These are phyloP conservation scores for Malacoraja senta DNA, from an alignment of 2,797 vertebrate species.

Conservation along the genomic window DNA sequence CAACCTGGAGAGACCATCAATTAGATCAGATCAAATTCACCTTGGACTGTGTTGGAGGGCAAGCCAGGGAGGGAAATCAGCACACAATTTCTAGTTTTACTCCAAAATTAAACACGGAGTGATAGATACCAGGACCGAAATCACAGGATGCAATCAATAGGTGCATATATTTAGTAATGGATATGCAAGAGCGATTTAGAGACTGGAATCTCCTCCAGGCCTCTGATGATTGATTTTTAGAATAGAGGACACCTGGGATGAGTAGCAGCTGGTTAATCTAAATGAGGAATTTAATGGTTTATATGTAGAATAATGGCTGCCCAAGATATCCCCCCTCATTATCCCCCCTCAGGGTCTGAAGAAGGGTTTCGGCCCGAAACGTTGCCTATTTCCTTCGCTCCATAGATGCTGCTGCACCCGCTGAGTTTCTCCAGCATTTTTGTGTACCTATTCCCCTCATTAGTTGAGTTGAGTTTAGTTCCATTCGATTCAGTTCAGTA, in stretches of 20 bases:
- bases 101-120: background rate
- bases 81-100: background rate
- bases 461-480: no score
- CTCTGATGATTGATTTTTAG: background rate
- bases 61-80: background rate
- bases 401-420: no score
- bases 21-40: background rate
- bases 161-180: background rate
- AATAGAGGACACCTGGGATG: background rate
- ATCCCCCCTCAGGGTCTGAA: no score
- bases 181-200: background rate
- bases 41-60: background rate
- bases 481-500: no score
- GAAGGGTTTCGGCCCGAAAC: no score
- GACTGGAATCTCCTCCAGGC: background rate
- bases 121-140: background rate
- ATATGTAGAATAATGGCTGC: no score
- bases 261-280: background rate
- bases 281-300: background rate
- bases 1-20: background rate
- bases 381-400: no score
- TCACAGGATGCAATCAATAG: background rate
- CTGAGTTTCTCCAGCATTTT: no score
- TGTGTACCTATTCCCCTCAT: no score
- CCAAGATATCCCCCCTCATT: no score